Evolutionary conservation across 2,113 vertebrate genomes (phyloP), one percentile per base, ranked within the genome.

Genomic region (Pangasianodon gigas): DNA sequence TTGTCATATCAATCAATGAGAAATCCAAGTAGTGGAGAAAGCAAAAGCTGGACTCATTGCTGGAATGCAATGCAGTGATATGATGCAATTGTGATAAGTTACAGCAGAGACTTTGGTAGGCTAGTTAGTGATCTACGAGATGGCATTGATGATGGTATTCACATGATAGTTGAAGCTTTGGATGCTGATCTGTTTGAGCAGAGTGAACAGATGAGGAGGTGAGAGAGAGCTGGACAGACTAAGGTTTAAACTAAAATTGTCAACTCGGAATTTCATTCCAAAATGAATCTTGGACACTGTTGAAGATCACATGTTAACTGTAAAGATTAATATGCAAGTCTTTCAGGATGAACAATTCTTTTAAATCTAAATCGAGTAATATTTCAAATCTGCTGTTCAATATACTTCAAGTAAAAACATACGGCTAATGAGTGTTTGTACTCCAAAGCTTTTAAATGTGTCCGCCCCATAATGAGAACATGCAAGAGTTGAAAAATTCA

Each of bases 401-500:
- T 56, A 37, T 56, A 82, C 29, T 18, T 82, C 29, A 52, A n/a
- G 48, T 52, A 0, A 21, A 54, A 37, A 32, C 18, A 84, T 41
- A 9, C 2, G 21, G 16, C 81, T 24, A 83, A 58, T 2, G 16
- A 58, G 21, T 19, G 46, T 51, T 80, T 80, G 41, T 9, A 21
- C 37, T 21, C 4, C 24, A 32, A 4, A 81, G 48, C 13, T 24
- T 54, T 79, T 13, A 13, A 52, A 32, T 18, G 18, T 37, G 52
- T 0, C 29, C 14, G 2, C 21, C 14, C 48, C 8, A 52, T 65
- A 32, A 46, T 41, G 48, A 5, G 14, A 69, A 46, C 87, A 80
- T 82, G 51, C 24, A 24, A 82, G 37, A 81, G 84, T 71, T 82
- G 54, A 88, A 88, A 19, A 69, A 75, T 44, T 3, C 11, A 19